phyloP scores from a whole-genome alignment of 1,140 invertebrate genomes.

The Armadillidium nasatum region DNA sequence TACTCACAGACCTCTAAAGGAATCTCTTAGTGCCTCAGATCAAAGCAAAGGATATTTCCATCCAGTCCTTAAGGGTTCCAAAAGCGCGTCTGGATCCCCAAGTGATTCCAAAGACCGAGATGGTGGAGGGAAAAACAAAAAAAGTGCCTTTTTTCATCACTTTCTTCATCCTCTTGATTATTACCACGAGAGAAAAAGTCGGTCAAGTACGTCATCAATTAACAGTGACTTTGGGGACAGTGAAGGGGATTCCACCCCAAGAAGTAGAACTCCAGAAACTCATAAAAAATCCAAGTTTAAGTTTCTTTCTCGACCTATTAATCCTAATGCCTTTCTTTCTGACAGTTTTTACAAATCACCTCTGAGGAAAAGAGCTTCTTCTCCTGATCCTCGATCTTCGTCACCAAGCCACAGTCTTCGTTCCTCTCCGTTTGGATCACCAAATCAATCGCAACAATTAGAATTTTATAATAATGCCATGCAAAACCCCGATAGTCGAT shows the following conservation, averaged over 20 bases:
- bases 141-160: background rate
- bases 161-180: background rate
- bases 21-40: too few relatives aligned
- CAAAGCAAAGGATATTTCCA: too few relatives aligned
- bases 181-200: background rate
- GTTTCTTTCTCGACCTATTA: background rate
- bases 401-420: background rate
- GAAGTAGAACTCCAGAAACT: background rate
- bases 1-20: too few relatives aligned
- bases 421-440: background rate
- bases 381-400: background rate
- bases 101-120: background rate
- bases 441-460: background rate
- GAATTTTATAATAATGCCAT: background rate
- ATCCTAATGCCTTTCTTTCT: background rate
- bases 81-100: background rate
- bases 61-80: too few relatives aligned
- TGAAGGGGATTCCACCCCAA: background rate
- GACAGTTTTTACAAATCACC: background rate
- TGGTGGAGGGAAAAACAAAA: background rate
- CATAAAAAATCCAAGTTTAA: background rate
- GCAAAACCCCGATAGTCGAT: background rate
- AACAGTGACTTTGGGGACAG: conserved; percentile 1
- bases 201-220: background rate
- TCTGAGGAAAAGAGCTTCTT: background rate